These are phyloP conservation scores for Stegastes partitus DNA, from an alignment of 2,113 vertebrate genomes.

Conservation along the genomic window DNA sequence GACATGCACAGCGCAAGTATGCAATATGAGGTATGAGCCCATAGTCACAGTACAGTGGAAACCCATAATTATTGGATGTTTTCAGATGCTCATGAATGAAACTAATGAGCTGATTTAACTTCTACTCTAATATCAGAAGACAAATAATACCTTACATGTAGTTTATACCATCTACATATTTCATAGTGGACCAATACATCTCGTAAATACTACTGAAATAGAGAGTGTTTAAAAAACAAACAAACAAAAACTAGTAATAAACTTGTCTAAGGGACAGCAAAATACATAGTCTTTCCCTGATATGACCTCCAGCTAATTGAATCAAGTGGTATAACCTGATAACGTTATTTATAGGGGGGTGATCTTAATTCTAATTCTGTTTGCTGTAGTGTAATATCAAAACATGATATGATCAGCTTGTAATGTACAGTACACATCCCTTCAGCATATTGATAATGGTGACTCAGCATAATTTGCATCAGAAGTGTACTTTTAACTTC, in stretches of 20 bases:
- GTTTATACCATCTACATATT: too few species aligned
- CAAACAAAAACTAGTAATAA: not conserved
- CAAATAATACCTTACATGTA: too few species aligned
- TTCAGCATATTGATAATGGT: not conserved
- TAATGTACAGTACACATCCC: not conserved
- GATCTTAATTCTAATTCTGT: not conserved
- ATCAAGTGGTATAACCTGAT: not conserved
- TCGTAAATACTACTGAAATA: too few species aligned
- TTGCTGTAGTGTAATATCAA: not conserved
- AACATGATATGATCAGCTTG: not conserved
- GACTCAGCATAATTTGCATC: slow-evolving; percentile 5
- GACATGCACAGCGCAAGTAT: not conserved
- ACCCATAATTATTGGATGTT: too few species aligned
- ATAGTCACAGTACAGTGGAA: too few species aligned
- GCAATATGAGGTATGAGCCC: too few species aligned
- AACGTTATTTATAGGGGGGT: not conserved
- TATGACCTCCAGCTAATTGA: not conserved
- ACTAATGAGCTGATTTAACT: too few species aligned
- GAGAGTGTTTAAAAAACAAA: not conserved
- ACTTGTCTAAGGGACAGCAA: not conserved
- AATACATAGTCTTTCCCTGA: not conserved
- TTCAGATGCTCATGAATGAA: too few species aligned
- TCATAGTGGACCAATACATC: too few species aligned
- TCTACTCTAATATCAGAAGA: too few species aligned
- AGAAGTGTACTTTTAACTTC: not conserved